Evolutionary conservation across 2,113 vertebrate species (phyloP).

Genomic region (Hystrix cristata): DNA sequence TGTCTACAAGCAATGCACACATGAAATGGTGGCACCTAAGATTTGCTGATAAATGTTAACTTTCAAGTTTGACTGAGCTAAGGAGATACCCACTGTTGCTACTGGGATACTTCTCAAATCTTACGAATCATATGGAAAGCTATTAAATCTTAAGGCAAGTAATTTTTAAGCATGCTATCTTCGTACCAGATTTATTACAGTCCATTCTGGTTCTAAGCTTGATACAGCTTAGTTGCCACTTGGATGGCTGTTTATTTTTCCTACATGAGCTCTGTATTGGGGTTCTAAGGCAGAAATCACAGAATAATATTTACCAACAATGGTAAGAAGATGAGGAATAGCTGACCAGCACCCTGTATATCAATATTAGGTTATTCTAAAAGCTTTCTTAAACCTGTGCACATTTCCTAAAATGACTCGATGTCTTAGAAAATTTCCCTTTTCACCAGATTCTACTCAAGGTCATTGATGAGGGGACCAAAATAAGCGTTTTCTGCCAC

Average conservation of each 20-base stretch:
- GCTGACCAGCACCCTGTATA: neutral
- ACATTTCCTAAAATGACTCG: neutral
- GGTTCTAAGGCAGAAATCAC: neutral
- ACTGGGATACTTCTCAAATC: neutral
- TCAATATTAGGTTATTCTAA: neutral
- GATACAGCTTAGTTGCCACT: neutral
- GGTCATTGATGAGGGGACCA: neutral
- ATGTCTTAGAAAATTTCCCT: neutral
- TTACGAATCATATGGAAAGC: neutral
- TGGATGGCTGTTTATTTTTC: neutral
- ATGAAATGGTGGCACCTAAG: neutral
- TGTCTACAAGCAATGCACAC: neutral
- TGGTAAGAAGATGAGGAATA: neutral
- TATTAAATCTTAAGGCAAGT: constrained; percentile 19
- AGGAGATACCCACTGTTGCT: neutral
- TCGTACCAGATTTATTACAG: neutral
- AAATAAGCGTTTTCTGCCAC: neutral
- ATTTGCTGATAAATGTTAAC: neutral
- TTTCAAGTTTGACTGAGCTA: neutral
- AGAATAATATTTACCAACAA: neutral
- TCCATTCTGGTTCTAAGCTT: neutral
- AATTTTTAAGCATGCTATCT: constrained; percentile 9
- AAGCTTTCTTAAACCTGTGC: neutral
- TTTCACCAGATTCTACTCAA: neutral
- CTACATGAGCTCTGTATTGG: neutral